Base-by-base conservation (phyloP, 2,797 vertebrate species). In the Odontamblyopus lacepedii region DNA sequence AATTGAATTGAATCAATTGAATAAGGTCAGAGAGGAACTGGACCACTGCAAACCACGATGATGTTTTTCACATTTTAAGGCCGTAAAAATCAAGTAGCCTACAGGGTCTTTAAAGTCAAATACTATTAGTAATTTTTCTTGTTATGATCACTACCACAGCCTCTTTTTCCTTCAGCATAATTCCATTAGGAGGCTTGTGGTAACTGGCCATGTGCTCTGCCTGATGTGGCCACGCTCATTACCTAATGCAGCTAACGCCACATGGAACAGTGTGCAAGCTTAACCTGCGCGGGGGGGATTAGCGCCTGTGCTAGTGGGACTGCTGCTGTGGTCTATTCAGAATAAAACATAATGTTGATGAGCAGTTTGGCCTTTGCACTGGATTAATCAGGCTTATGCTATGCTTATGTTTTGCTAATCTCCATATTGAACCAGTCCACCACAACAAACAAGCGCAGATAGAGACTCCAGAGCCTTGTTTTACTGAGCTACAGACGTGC, bases 311-410 rank as follows among this genome's bases (percentile, higher is more conserved):
- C 35, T 63, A 30, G 57, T 2, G 48, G 67, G 67, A 38, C 35
- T 38, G 55, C 53, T 70, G 50, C 30, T 30, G 44, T 15, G 29
- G 50, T 8, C 57, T 26, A 69, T 66, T 66, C 38, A 3, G 32
- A 75, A 41, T 77, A 50, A 75, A 67, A 56, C 61, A 38, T 71
- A 65, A 73, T 69, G 56, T 66, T 70, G 59, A 71, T 67, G 50
- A 63, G 75, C 69, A 63, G 61, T 53, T 50, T 75, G 72, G 72
- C 75, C 71, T 71, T 71, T 74, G 74, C 60, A 65, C 59, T 63
- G 66, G 15, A 44, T 69, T 70, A 77, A 77, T 77, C 74, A 6
- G 66, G 55, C 38, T 38, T 60, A 64, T 69, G 70, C 63, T 71
- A 68, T 71, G 61, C 63, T 74, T 67, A 71, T 56, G 68, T 38